Percentiles rank a stretch among this genome's conserved stretches.
Evolutionary conservation across 2,888 invertebrate species (phyloP).

Genomic region (Zootermopsis nevadensis): DNA sequence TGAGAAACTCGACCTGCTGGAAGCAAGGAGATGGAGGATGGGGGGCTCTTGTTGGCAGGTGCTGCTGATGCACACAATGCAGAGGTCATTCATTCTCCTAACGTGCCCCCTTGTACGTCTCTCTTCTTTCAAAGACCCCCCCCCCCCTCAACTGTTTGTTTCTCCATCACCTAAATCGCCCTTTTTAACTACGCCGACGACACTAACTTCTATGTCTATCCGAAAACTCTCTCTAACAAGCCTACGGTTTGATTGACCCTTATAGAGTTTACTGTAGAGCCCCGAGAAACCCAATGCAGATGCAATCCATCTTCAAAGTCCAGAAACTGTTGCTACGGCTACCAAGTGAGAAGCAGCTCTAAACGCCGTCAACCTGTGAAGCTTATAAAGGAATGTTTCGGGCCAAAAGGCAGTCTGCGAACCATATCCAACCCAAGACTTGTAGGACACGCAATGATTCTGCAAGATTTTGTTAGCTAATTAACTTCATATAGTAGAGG

Average conservation of each 20-base stretch:
- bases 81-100: slow-evolving; percentile 26
- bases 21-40: neutral
- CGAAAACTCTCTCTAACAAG: neutral
- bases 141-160: neutral
- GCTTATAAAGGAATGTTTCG: no score
- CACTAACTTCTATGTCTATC: neutral
- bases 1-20: slow-evolving; percentile 26
- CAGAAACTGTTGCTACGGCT: neutral
- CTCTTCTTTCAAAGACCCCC: neutral
- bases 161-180: slow-evolving; percentile 10
- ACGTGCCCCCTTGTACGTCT: neutral
- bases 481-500: no score
- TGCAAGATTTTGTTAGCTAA: no score
- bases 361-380: no score
- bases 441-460: no score
- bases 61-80: slow-evolving; percentile 22
- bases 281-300: neutral
- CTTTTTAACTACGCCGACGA: neutral
- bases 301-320: slow-evolving; percentile 19
- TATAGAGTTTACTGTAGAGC: neutral
- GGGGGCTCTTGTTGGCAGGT: neutral
- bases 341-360: no score
- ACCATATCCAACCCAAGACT: no score
- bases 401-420: no score
- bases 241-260: neutral